Evolutionary conservation across 2,113 vertebrate genomes (phyloP).

Genomic region (Hoplias malabaricus): DNA sequence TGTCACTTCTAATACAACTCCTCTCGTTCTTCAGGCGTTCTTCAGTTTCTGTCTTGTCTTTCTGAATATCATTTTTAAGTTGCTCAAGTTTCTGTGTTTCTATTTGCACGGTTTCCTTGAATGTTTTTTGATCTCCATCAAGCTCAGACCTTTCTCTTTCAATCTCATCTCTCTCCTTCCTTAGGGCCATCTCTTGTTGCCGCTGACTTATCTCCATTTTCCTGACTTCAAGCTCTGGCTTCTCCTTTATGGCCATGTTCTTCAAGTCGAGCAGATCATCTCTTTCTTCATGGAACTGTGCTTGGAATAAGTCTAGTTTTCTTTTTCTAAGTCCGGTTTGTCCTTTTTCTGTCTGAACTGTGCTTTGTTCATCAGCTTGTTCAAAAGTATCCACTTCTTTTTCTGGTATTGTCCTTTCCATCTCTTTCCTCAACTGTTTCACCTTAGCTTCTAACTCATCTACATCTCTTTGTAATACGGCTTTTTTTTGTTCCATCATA

Average conservation of each 20-base stretch:
- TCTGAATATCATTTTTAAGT: slow-evolving; percentile 16
- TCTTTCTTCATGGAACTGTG: not conserved
- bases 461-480: not conserved
- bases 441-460: not conserved
- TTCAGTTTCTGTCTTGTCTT: slow-evolving; percentile 2
- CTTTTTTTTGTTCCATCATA: not conserved
- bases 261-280: slow-evolving; percentile 5
- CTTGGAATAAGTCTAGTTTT: not conserved
- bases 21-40: not conserved
- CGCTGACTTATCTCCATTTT: not conserved
- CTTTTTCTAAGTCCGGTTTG: not conserved
- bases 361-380: not conserved
- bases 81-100: not conserved
- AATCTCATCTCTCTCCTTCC: not conserved
- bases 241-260: not conserved
- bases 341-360: not conserved
- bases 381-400: not conserved
- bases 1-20: not conserved
- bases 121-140: not conserved
- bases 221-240: not conserved
- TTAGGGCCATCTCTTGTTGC: not conserved
- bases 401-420: not conserved
- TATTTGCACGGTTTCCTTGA: not conserved
- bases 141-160: not conserved
- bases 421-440: not conserved